Evolutionary conservation across 2,113 vertebrate genomes (phyloP), one percentile per base, ranked within the genome.

Genomic region (Cisticola juncidis): DNA sequence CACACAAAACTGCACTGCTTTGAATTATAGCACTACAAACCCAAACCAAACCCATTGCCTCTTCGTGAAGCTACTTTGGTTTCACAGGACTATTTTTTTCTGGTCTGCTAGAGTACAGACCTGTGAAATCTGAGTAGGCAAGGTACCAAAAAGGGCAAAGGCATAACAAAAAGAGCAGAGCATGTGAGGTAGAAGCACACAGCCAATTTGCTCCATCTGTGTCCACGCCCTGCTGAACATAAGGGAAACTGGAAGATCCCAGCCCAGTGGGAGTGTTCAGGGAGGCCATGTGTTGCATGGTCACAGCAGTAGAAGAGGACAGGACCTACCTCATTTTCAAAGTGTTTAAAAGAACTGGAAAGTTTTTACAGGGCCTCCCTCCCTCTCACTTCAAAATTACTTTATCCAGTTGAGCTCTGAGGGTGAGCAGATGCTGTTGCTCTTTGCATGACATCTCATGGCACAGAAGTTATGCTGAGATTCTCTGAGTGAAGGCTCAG

Each of bases 251-350:
- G 50, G n/a, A 74, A 66, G 31, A 65, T 33, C 40, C 35, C 54
- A 57, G 23, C 38, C 12, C 50, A 54, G 20, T 5, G 14, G 70
- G n/a, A 60, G 58, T 1, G 0, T 11, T 20, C 19, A 62, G n/a
- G 31, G n/a, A 0, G 0, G 19, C 0, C 0, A 4, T 0, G 1
- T 12, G 14, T 36, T 54, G 23, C 9, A 24, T 12, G 19, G 33
- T 18, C 38, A 16, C 22, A 22, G 38, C 51, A 76, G 36, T 3
- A 48, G 45, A 57, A 44, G 36, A 54, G 35, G 40, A 21, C 28
- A 65, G 45, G 45, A 77, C 42, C n/a, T 57, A 24, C 33, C 54
- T 74, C 1, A 24, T 71, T 81, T 90, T 40, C 24, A 5, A 73
- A 42, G 24, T 26, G 11, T 87, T 64, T 85, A 28, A 54, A 79